Base-by-base conservation (phyloP, 2,797 vertebrate genomes). In the Acipenser transmontanus region DNA sequence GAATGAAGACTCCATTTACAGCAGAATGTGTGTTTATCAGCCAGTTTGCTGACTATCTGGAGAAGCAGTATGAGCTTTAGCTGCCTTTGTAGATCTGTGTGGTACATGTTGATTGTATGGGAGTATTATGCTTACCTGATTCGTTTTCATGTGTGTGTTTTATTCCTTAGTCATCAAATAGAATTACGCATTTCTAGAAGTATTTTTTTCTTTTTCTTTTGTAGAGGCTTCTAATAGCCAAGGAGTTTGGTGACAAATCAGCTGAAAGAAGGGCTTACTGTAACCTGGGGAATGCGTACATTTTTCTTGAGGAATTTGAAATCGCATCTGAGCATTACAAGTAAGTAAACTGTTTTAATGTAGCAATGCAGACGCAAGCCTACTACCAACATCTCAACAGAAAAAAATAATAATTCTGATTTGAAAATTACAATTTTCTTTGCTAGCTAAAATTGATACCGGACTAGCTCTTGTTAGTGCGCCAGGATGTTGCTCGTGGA, bases 261-360 rank as follows among this genome's bases (percentile, higher is more conserved):
- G 96, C 97, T 0, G 96, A 99, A 84, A 91, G 95, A 86, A 92
- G 95, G 84, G 96, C 96, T 0, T 95, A 96, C 74, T 98, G 94
- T 84, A 99, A 98, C 80, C 92, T 99, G 59, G 97, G 96, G 74
- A 99, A 98, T 10, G 93, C 96, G 2, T 89, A 92, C 81, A 93
- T 98, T 76, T 98, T 98, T 82, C 91, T 98, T 71, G 91, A 91
- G 48, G 93, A 96, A 85, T 98, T 95, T 80, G 95, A 98, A 72
- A 86, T 90, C 1, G 95, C 97, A 52, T 90, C 93, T 0, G 91
- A 93, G 69, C 94, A 98, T 84, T 99, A 99, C 88, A 98, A 93
- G 96, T 95, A 77, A 93, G 94, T 89, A 56, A 69, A 70, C 47
- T 48, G 8, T 17, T 56, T 10, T 17, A 48, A 47, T 17, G 14